Percentiles rank a stretch among this genome's conserved stretches.
phyloP scores from a whole-genome alignment of 2,888 invertebrate genomes.

The Alentia gelatinosa region DNA sequence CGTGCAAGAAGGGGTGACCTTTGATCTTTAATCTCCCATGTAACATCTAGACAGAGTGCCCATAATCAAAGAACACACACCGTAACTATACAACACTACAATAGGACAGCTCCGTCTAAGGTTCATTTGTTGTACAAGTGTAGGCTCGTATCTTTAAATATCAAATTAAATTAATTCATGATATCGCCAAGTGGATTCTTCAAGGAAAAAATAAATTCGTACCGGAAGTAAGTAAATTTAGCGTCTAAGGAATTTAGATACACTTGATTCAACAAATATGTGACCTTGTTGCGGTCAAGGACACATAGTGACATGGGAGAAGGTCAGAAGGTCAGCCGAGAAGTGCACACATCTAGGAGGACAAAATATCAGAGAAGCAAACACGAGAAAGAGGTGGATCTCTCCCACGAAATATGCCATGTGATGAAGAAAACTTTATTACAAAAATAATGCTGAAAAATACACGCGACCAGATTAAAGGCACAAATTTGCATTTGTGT shows the following conservation, averaged over 20 bases:
- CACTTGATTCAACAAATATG: neutral
- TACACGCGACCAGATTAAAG: slow-evolving; percentile 50
- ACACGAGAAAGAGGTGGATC: slow-evolving; percentile 45
- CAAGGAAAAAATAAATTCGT: too few species aligned
- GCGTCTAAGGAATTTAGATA: too few species aligned
- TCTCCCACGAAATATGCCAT: slow-evolving; percentile 40
- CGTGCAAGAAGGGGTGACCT: neutral
- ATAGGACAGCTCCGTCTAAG: neutral
- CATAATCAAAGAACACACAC: neutral
- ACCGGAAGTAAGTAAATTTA: too few species aligned
- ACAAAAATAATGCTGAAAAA: slow-evolving; percentile 54
- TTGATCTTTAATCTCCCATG: neutral
- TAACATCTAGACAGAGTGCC: neutral
- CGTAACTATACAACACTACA: slow-evolving; percentile 8
- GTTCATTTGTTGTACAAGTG: neutral
- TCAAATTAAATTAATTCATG: too few species aligned
- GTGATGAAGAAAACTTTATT: slow-evolving; percentile 53
- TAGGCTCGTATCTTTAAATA: too few species aligned
- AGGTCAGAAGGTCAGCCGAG: neutral
- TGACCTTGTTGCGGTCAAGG: neutral
- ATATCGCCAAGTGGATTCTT: too few species aligned
- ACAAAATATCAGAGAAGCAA: slow-evolving; percentile 43
- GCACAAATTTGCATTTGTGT: slow-evolving; percentile 52
- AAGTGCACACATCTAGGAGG: slow-evolving; percentile 39
- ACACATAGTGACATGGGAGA: neutral